Evolutionary conservation across 1,140 invertebrate species (phyloP), one percentile per base, ranked within the genome.

Genomic region (Macrobrachium rosenbergii): DNA sequence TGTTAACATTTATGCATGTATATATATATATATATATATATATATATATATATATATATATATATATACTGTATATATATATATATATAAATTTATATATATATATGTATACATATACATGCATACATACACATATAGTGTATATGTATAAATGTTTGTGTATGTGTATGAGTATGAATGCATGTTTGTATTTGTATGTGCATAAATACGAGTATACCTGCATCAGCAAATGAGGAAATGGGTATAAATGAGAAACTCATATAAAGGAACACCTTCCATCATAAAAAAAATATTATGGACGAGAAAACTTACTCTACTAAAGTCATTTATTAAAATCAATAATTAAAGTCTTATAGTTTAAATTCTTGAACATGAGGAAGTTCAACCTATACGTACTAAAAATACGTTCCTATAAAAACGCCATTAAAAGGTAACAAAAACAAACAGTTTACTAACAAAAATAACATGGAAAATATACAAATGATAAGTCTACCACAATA

Each of bases 1-100:
- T 73, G 16, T 73, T 21, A 37, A 5, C 17, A 73, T 73, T 5
- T 73, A 73, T 73, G 37, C 37, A 73, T 73, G 37, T 73, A 73
- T 73, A 73, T 73, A 73, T 73, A 73, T 73, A 73, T 73, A 73
- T 73, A 73, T 73, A 73, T 72, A 72, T 72, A 72, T 23, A 28
- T n/a, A 72, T n/a, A 72, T 1, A 72, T 72, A 72, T 23, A 72
- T 72, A 72, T 23, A n/a, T 72, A 72, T 23, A n/a, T n/a, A n/a
- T n/a, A 69, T 69, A 69, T 69, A 28, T 73, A 6, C 5, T 73
- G 37, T 73, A 73, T 73, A 73, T 73, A 73, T 73, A 73, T 73
- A 73, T 73, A 73, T 73, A 73, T 73, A 37, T 73, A 73, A 37
- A 73, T 73, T 37, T 73, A 73, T 73, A 73, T 37, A 73, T 73